Conservation (phyloP, 1,140 invertebrate species). For the Drosophila chauvacae region DNA sequence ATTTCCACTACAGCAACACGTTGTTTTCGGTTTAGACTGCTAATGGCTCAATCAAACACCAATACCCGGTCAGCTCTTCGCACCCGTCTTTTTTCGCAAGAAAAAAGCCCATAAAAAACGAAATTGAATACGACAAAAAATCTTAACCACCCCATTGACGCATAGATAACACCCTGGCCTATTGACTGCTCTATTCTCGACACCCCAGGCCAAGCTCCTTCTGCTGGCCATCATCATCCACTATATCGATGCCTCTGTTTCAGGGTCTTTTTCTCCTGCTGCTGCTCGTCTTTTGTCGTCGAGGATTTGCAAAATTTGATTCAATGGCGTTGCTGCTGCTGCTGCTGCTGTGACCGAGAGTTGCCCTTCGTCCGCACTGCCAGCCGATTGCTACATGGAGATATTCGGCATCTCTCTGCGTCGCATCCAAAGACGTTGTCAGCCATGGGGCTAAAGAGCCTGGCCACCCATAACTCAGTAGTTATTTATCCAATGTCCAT, state of each 20-base stretch:
- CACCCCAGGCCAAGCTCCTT: not conserved
- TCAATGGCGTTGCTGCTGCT: conserved; percentile 50
- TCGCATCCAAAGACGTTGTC: conserved; percentile 36
- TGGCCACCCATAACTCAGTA: conserved; percentile 75
- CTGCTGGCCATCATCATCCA: conserved; percentile 14
- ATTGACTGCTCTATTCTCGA: conserved; percentile 36
- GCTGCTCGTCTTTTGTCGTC: conserved; percentile 70
- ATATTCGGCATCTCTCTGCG: conserved; percentile 71
- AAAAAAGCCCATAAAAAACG: conserved; percentile 55
- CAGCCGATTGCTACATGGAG: conserved; percentile 75
- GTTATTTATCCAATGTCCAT: conserved; percentile 81
- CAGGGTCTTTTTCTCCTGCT: conserved; percentile 11
- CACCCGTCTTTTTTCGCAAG: too few species aligned
- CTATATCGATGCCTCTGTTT: conserved; percentile 42
- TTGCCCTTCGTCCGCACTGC: conserved; percentile 31
- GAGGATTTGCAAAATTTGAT: conserved; percentile 78
- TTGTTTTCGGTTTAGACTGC: not conserved
- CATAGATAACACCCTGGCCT: conserved; percentile 44
- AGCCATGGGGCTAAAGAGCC: conserved; percentile 45
- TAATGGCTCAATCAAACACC: conserved; percentile 16
- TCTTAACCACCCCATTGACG: conserved; percentile 72
- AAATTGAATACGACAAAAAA: conserved; percentile 81
- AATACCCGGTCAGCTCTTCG: not conserved
- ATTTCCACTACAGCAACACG: not conserved
- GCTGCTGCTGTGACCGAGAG: conserved; percentile 22